A percentile compares a stretch with the other conserved stretches of the same genome.
Conservation (phyloP, 1,140 invertebrate genomes). For the Drosophila lacteicornis region DNA sequence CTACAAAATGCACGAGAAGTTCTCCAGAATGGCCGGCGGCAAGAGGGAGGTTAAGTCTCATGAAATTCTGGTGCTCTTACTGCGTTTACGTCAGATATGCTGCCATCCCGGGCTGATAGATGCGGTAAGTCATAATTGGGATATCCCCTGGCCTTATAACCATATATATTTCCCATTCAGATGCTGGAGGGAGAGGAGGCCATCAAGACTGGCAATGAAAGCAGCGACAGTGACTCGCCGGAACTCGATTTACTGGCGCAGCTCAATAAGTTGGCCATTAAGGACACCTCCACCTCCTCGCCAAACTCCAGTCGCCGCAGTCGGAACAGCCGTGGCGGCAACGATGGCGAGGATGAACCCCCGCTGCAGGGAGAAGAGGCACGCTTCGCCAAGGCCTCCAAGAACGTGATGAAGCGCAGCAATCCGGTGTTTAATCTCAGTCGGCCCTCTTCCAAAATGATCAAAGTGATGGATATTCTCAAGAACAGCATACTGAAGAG, state of each 20-base stretch:
- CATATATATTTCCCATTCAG: slow-evolving; percentile 32
- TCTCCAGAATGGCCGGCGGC: slow-evolving; percentile 87
- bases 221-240: slow-evolving; percentile 76
- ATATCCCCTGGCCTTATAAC: too few relatives aligned
- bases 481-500: slow-evolving; percentile 86
- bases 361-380: slow-evolving; percentile 51
- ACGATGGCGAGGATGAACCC: slow-evolving; percentile 2
- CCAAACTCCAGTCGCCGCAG: slow-evolving; percentile 8
- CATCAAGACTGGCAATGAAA: slow-evolving; percentile 84
- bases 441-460: slow-evolving; percentile 89
- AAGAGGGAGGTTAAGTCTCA: slow-evolving; percentile 88
- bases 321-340: slow-evolving; percentile 19
- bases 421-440: slow-evolving; percentile 90
- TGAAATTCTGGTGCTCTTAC: slow-evolving; percentile 92
- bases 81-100: slow-evolving; percentile 95
- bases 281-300: slow-evolving; percentile 72
- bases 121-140: slow-evolving; percentile 39
- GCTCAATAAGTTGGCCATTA: slow-evolving; percentile 87
- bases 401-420: slow-evolving; percentile 86
- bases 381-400: slow-evolving; percentile 85
- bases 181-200: slow-evolving; percentile 87
- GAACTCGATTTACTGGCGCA: slow-evolving; percentile 88
- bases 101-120: slow-evolving; percentile 93
- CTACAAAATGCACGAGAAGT: slow-evolving; percentile 87
- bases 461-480: slow-evolving; percentile 87